Conservation (phyloP, 2,797 vertebrate genomes). For the Paramormyrops hopkinsi region DNA sequence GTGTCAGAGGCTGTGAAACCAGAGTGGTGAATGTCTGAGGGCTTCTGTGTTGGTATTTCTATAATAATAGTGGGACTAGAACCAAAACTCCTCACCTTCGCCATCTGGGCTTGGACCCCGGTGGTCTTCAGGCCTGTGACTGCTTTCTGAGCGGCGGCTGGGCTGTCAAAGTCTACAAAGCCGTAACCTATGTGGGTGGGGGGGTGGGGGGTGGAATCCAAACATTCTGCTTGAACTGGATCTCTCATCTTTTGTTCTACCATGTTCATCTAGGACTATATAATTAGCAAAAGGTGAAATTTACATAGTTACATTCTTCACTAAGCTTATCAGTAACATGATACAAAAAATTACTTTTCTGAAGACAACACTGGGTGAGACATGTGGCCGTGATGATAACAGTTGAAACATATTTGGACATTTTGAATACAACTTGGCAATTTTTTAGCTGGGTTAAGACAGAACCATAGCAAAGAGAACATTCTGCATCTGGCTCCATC, state of each 20-base stretch:
- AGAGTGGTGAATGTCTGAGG: not conserved
- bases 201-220: slow-evolving; percentile 34
- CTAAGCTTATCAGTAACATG: not conserved
- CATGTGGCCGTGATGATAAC: not conserved
- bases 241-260: not conserved
- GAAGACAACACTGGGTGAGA: not conserved
- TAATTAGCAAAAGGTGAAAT: not conserved
- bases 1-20: not conserved
- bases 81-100: slow-evolving; percentile 77
- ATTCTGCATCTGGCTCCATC: not conserved
- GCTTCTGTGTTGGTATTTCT: not conserved
- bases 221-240: not conserved
- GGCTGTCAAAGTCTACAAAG: slow-evolving; percentile 98
- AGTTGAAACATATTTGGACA: not conserved
- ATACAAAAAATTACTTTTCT: not conserved
- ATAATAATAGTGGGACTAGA: slow-evolving; percentile 12
- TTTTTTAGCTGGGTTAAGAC: not conserved
- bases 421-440: not conserved
- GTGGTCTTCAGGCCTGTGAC: slow-evolving; percentile 87
- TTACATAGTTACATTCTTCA: not conserved
- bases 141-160: slow-evolving; percentile 92
- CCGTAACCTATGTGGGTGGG: slow-evolving; percentile 79
- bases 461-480: not conserved
- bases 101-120: slow-evolving; percentile 98
- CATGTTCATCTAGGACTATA: not conserved